Evolutionary conservation across 2,797 vertebrate species (phyloP), one percentile per base, ranked within the genome.

Genomic region (Crotalus adamanteus): DNA sequence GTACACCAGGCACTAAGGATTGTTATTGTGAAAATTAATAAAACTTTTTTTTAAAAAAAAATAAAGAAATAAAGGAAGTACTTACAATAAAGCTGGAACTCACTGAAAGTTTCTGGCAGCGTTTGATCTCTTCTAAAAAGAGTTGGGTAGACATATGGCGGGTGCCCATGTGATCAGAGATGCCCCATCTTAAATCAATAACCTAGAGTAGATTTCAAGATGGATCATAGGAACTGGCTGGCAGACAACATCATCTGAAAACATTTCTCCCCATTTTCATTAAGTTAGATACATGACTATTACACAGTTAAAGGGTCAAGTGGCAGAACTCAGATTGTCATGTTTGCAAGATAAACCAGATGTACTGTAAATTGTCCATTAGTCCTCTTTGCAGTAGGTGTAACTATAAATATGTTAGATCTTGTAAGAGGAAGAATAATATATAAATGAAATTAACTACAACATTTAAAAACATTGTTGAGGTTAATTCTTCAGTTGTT

Each of bases 51-150:
- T 11, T 51, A 37, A 37, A 51, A 51, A 51, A 51, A 53, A 53
- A 53, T 11, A 11, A 53, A 53, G 0, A 22, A 83, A 28, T 0
- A 51, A 0, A 47, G 11, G 18, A 16, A 14, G 37, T 1, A 97
- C 98, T 98, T 96, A 98, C 98, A 1, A 97, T 93, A 55, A 98
- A 98, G 26, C 95, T 95, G 0, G 98, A 98, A 20, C 98, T 98
- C 0, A 96, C 91, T 28, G 98, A 98, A 8, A 97, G 93, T 83
- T 93, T 97, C 94, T 89, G 95, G 92, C 98, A 98, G 26, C 89
- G 96, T 73, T 97, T 60, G 2, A 98, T 98, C 97, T 99, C 98
- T 91, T 98, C 96, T 94, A 98, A 95, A 94, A 97, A 98, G 90
- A 98, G 93, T 56, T 98, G 98, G 0, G 94, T 94, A 65, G 95